Evolutionary conservation across 2,797 vertebrate species (phyloP).

Genomic region (Fistularia commersonii): DNA sequence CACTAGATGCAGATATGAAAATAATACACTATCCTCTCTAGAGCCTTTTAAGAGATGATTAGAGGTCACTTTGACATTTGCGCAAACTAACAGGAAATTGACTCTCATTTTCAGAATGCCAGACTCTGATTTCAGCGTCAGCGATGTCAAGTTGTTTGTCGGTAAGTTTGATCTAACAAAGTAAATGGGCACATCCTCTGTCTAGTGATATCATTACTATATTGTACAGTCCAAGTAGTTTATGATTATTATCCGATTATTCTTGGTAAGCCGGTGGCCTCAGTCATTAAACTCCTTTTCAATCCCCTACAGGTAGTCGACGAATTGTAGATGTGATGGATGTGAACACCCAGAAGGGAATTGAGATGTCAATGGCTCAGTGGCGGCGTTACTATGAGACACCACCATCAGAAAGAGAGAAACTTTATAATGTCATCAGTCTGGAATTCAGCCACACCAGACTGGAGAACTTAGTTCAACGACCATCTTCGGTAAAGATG

Average conservation of each 20-base stretch:
- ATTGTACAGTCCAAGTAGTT: too few species aligned
- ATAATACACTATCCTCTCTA: neutral
- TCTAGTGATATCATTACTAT: too few species aligned
- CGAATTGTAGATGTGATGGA: slow-evolving; percentile 98
- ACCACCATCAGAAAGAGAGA: slow-evolving; percentile 88
- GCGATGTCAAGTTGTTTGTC: slow-evolving; percentile 91
- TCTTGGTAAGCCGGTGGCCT: neutral
- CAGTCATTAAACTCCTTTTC: neutral
- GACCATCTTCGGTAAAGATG: slow-evolving; percentile 84
- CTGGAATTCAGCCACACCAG: slow-evolving; percentile 97
- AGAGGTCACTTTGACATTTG: too few species aligned
- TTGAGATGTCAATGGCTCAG: slow-evolving; percentile 98
- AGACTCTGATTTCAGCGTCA: slow-evolving; percentile 90
- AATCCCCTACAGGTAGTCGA: slow-evolving; percentile 81
- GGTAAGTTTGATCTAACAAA: slow-evolving; percentile 72
- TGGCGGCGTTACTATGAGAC: slow-evolving; percentile 98
- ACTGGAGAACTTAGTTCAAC: slow-evolving; percentile 92
- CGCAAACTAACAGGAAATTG: too few species aligned
- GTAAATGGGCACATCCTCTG: too few species aligned
- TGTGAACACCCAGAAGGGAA: slow-evolving; percentile 94
- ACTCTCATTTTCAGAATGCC: slow-evolving; percentile 83
- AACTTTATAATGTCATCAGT: slow-evolving; percentile 98
- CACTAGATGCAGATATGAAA: too few species aligned
- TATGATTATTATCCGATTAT: too few species aligned
- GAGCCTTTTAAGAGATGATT: too few species aligned